Conservation (phyloP, 2,888 invertebrate species). For the Apodemia mormo region DNA sequence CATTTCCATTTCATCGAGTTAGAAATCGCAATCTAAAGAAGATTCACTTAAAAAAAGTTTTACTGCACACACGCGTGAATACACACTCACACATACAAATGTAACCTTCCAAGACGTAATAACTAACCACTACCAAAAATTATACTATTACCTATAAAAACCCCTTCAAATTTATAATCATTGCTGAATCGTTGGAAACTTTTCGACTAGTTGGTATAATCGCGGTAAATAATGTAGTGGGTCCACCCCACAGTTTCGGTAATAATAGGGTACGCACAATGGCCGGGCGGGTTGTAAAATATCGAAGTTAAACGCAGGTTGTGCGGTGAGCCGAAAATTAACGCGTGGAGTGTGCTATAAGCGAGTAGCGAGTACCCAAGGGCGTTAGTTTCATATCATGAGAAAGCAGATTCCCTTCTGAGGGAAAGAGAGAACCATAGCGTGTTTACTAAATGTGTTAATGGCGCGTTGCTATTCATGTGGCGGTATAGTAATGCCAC, state of each 20-base stretch:
- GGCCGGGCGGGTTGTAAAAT: constrained; percentile 52
- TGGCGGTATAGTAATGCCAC: not conserved
- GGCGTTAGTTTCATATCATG: not conserved
- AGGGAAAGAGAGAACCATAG: too few species aligned
- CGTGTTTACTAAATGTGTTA: not conserved
- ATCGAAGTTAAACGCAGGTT: constrained; percentile 52
- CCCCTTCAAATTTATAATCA: constrained; percentile 8
- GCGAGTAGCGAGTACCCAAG: constrained; percentile 18
- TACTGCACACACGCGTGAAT: too few species aligned
- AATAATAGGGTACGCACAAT: constrained; percentile 50
- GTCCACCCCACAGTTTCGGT: constrained; percentile 35
- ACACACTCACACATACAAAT: too few species aligned
- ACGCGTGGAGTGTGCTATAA: constrained; percentile 32
- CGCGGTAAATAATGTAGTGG: constrained; percentile 26
- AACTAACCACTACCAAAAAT: not conserved
- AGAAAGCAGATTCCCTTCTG: too few species aligned
- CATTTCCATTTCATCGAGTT: too few species aligned
- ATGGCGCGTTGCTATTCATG: not conserved
- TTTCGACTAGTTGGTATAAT: constrained; percentile 20
- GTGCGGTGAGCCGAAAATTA: constrained; percentile 39
- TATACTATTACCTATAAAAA: constrained; percentile 2
- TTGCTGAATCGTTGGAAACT: constrained; percentile 15
- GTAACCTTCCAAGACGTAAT: not conserved
- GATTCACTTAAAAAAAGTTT: too few species aligned
- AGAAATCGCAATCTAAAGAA: too few species aligned